Evolutionary conservation across 2,113 vertebrate species (phyloP), one percentile per base, ranked within the genome.

Genomic region (Caranx melampygus): DNA sequence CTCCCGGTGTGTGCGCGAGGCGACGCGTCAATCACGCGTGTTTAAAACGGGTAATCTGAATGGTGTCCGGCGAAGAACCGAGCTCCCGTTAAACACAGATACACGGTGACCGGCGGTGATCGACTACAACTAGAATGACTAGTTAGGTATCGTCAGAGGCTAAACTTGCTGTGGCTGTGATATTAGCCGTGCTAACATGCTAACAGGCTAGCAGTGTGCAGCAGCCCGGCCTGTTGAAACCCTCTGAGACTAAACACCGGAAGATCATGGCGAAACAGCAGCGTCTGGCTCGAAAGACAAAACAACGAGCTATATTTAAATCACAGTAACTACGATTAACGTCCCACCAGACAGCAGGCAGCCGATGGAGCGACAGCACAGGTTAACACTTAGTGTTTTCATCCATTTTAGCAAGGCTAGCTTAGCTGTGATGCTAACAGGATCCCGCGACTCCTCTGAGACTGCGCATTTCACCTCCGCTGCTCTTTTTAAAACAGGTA

Each of bases 351-450:
- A 1, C 15, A 5, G 0, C 15, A 13, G 3, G 5, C 21, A 4
- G 59, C 21, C 26, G 15, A 44, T 11, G 37, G 1, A 40, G 62
- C 62, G 60, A 18, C 18, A 13, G 20, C 52, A 33, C 35, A 42
- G n/a, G 69, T 65, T 11, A 75, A 20, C 68, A 21, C 3, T 49
- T 33, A 21, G 55, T 79, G 84, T 90, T 88, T 81, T 72, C 42
- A 52, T 81, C 86, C 92, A 91, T 91, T 92, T 85, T 40, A 35
- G 49, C 66, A 87, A 86, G 77, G 78, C 68, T 83, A 70, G 31
- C 67, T 79, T 85, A 89, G 84, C 90, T 44, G 8, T 47, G 26
- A 68, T 87, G 86, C 89, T 88, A 93, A 72, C 75, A 35, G 70
- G 60, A 72, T 63, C 64, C 59, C 51, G 26, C 45, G 6, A 35